Conservation (phyloP, 2,797 vertebrate genomes). For the Macropodus opercularis region DNA sequence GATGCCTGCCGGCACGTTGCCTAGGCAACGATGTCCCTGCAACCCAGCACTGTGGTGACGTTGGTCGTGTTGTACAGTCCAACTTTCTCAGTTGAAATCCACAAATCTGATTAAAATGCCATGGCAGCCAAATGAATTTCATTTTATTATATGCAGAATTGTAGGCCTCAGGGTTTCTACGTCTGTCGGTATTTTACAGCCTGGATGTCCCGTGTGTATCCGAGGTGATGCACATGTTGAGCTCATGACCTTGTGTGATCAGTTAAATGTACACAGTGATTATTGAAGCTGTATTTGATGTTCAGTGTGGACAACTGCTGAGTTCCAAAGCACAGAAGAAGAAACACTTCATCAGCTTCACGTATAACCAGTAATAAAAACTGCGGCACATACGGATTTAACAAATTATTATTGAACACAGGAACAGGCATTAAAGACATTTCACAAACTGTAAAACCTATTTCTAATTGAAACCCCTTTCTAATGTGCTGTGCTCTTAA, state of each 20-base stretch:
- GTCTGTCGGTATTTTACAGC: conserved; percentile 16
- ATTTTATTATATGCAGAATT: background rate
- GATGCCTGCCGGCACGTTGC: conserved; percentile 68
- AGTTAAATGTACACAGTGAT: conserved; percentile 34
- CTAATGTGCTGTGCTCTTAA: conserved; percentile 1
- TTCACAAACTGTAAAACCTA: background rate
- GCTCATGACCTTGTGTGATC: conserved; percentile 43
- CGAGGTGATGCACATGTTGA: conserved; percentile 24
- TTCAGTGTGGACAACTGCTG: background rate
- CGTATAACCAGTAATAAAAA: background rate
- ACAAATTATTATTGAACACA: background rate
- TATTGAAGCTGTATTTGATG: conserved; percentile 34
- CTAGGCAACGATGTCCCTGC: conserved; percentile 52
- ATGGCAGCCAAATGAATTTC: too few relatives aligned
- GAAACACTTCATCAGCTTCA: background rate
- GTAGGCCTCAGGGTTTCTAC: background rate
- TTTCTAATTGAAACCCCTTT: conserved; percentile 8
- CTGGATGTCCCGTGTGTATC: conserved; percentile 25
- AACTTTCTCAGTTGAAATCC: conserved; percentile 46
- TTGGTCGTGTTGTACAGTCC: conserved; percentile 20
- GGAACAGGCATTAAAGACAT: background rate
- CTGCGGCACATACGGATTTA: too few relatives aligned
- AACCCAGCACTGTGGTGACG: conserved; percentile 40
- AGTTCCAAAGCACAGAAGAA: conserved; percentile 10
- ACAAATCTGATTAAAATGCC: conserved; percentile 29